phyloP scores from a whole-genome alignment of 2,888 invertebrate species.

The Clepsis dumicolana region DNA sequence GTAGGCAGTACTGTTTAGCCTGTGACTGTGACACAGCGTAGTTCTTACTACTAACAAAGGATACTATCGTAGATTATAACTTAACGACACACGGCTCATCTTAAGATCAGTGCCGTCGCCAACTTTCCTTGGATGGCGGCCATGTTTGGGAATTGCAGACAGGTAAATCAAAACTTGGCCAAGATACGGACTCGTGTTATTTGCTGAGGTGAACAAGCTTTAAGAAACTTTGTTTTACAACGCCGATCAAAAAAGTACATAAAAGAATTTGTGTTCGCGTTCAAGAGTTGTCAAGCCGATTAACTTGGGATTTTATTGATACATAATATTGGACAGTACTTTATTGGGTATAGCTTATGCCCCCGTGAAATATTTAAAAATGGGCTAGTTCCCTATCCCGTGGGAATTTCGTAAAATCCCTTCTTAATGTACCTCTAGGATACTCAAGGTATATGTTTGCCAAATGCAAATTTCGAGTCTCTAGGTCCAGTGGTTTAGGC shows the following conservation, averaged over 20 bases:
- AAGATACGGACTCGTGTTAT: background rate
- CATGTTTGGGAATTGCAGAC: conserved; percentile 12
- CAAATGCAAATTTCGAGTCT: too few relatives aligned
- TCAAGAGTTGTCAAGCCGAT: background rate
- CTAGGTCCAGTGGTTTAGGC: too few relatives aligned
- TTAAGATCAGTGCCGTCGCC: conserved; percentile 7
- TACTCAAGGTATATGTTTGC: too few relatives aligned
- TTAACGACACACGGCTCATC: background rate
- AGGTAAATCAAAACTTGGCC: conserved; percentile 27
- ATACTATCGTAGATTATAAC: background rate
- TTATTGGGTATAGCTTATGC: too few relatives aligned
- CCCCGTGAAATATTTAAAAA: too few relatives aligned
- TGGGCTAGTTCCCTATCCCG: too few relatives aligned
- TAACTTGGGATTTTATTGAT: conserved; percentile 7
- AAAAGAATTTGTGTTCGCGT: background rate
- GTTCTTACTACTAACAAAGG: too few relatives aligned
- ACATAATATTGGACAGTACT: too few relatives aligned
- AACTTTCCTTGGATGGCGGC: conserved; percentile 30
- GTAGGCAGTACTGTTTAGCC: too few relatives aligned
- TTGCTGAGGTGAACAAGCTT: background rate
- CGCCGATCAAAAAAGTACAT: background rate
- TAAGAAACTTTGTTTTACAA: conserved; percentile 1
- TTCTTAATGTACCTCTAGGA: too few relatives aligned
- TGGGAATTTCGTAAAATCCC: too few relatives aligned
- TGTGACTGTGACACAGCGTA: too few relatives aligned